Evolutionary conservation across 2,888 invertebrate genomes (phyloP).

Genomic region (Tiliacea citrago): DNA sequence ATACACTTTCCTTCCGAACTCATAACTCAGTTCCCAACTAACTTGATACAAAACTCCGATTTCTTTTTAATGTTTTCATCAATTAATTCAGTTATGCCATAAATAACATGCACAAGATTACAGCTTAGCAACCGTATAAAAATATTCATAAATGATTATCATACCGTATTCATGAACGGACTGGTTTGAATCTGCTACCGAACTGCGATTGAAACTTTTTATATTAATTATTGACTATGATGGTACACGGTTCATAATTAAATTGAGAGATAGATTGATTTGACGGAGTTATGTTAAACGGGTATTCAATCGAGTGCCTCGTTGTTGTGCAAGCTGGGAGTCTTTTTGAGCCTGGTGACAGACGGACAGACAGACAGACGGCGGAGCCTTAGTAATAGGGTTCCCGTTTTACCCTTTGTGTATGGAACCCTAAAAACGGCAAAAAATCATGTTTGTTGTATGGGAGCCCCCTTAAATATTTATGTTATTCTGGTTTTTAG

Average conservation of each 20-base stretch:
- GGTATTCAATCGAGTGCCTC: not conserved
- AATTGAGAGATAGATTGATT: constrained; percentile 47
- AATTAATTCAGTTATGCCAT: constrained; percentile 56
- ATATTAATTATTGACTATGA: constrained; percentile 47
- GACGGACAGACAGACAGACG: too few relatives aligned
- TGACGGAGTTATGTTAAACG: constrained; percentile 13
- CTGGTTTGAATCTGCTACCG: constrained; percentile 58
- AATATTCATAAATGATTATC: constrained; percentile 60
- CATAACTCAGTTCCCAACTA: not conserved
- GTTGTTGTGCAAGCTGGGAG: constrained; percentile 16
- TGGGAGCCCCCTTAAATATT: too few relatives aligned
- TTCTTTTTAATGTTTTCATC: constrained; percentile 62
- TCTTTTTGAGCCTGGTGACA: too few relatives aligned
- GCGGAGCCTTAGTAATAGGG: too few relatives aligned
- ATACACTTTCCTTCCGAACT: constrained; percentile 24
- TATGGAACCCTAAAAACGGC: too few relatives aligned
- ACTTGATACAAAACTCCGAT: constrained; percentile 27
- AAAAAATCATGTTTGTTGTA: too few relatives aligned
- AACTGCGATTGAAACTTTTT: constrained; percentile 38
- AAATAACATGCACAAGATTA: constrained; percentile 57
- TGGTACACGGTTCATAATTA: constrained; percentile 49
- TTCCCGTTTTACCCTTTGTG: too few relatives aligned
- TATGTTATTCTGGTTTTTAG: too few relatives aligned
- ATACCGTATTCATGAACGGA: constrained; percentile 46
- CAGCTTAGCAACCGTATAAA: constrained; percentile 54